phyloP scores from a whole-genome alignment of 2,888 invertebrate species.

The Brachynemurus nebulosus region DNA sequence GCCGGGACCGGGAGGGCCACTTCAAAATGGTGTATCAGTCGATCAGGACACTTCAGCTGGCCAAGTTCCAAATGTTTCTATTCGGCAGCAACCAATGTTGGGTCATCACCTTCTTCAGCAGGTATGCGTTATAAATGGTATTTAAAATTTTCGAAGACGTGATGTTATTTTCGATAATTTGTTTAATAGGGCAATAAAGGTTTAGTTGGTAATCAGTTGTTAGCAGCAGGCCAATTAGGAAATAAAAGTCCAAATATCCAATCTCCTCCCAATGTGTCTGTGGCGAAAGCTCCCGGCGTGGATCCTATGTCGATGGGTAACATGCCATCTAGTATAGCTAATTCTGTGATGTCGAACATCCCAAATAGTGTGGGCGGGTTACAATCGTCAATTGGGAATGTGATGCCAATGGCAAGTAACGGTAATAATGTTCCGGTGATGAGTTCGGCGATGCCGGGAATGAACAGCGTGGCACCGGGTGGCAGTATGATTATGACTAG shows the following conservation, averaged over 20 bases:
- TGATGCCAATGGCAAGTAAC: constrained; percentile 59
- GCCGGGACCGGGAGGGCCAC: constrained; percentile 57
- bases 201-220: constrained; percentile 54
- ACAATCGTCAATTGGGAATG: constrained; percentile 31
- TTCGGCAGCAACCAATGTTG: constrained; percentile 40
- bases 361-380: constrained; percentile 33
- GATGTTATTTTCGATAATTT: not conserved
- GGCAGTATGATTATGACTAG: constrained; percentile 72
- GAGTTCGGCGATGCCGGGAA: constrained; percentile 47
- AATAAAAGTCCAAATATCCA: constrained; percentile 75
- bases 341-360: constrained; percentile 32
- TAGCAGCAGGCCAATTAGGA: constrained; percentile 60
- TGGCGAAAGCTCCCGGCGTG: constrained; percentile 45
- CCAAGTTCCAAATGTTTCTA: constrained; percentile 16
- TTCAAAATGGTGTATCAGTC: constrained; percentile 59
- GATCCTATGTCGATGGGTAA: constrained; percentile 47
- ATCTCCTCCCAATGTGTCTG: constrained; percentile 72
- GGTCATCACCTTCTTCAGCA: constrained; percentile 57
- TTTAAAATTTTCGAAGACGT: not conserved
- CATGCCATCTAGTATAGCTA: constrained; percentile 39
- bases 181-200: constrained; percentile 53
- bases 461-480: constrained; percentile 47
- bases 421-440: constrained; percentile 56
- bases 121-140: constrained; percentile 22
- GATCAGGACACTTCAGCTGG: constrained; percentile 34